Percentiles rank a stretch among this genome's conserved stretches.
phyloP scores from a whole-genome alignment of 2,113 vertebrate genomes.

The Lontra canadensis region DNA sequence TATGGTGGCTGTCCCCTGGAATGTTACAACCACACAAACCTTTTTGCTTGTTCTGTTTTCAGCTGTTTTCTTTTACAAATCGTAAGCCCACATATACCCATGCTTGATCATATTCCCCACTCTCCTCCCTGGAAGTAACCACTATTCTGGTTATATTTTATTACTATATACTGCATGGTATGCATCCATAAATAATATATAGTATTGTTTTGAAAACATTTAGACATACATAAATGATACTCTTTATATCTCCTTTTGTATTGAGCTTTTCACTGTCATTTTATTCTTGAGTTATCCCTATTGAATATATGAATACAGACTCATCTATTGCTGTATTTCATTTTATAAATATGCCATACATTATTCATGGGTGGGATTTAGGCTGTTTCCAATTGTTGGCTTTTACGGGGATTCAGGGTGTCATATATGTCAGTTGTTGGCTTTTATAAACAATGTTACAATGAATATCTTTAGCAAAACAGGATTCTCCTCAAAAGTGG shows the following conservation, averaged over 20 bases:
- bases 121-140: background rate
- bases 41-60: background rate
- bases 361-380: background rate
- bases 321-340: background rate
- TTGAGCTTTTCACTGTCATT: background rate
- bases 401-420: background rate
- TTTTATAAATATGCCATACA: background rate
- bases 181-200: background rate
- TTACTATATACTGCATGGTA: background rate
- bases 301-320: background rate
- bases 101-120: background rate
- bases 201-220: background rate
- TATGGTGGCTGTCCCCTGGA: background rate
- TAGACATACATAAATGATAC: background rate
- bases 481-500: background rate
- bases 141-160: background rate
- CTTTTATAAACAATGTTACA: background rate
- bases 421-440: background rate
- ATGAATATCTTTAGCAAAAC: background rate
- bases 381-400: background rate
- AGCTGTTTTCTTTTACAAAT: background rate
- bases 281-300: background rate
- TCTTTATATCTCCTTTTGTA: background rate
- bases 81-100: background rate
- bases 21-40: background rate